Percentiles rank a stretch among this genome's conserved stretches.
Conservation (phyloP, 2,888 invertebrate genomes). For the Seladonia tumulorum region DNA sequence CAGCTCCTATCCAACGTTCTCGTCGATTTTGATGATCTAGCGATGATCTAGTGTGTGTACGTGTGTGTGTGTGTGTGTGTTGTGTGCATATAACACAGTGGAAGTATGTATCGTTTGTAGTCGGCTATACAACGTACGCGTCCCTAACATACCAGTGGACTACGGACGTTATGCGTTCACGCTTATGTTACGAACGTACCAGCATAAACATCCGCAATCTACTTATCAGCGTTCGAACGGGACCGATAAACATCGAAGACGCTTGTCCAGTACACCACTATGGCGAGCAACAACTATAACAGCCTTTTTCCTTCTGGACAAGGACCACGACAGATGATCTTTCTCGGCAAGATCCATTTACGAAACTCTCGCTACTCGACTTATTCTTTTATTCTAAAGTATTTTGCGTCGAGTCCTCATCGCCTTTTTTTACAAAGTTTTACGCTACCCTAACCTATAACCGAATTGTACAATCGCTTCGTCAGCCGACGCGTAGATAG, state of each 20-base stretch:
- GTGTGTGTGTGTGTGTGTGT: background rate
- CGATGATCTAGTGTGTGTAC: conserved; percentile 20
- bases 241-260: conserved; percentile 20
- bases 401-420: background rate
- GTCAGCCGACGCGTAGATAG: conserved; percentile 24
- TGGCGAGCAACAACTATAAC: conserved; percentile 25
- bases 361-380: background rate
- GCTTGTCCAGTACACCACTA: background rate
- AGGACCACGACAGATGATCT: background rate
- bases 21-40: conserved; percentile 39
- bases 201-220: background rate
- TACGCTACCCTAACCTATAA: conserved; percentile 36
- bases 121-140: conserved; percentile 12
- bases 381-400: conserved; percentile 11
- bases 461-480: conserved; percentile 46
- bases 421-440: conserved; percentile 25
- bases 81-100: conserved; percentile 22
- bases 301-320: background rate
- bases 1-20: conserved; percentile 41
- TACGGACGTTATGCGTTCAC: background rate
- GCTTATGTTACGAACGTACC: background rate
- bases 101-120: conserved; percentile 41
- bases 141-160: background rate
- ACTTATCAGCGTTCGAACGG: background rate
- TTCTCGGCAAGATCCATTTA: background rate